These are phyloP conservation scores for Periplaneta americana DNA, from an alignment of 1,140 invertebrate species.

Conservation along the genomic window DNA sequence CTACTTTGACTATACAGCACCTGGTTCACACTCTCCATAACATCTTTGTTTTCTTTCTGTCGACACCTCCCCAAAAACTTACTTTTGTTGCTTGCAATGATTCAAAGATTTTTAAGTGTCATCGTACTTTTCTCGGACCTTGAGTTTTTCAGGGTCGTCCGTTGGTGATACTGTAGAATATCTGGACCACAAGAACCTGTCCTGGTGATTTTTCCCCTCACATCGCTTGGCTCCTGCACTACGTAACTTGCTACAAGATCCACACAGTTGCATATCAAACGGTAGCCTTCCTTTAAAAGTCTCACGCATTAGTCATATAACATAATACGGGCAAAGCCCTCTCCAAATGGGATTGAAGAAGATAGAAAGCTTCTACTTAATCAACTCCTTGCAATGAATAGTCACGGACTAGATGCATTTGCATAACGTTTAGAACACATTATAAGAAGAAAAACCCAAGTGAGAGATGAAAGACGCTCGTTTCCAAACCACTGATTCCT, in stretches of 20 bases:
- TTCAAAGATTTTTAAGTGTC: neutral
- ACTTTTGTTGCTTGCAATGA: neutral
- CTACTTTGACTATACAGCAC: neutral
- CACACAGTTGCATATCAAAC: neutral
- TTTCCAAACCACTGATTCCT: slow-evolving; percentile 4
- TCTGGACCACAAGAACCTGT: neutral
- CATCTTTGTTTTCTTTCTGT: neutral
- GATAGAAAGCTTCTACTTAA: slow-evolving; percentile 12
- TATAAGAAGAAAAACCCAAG: neutral
- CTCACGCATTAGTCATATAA: neutral
- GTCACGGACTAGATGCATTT: slow-evolving; percentile 7
- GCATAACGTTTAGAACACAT: slow-evolving; percentile 14
- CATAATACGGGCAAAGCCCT: neutral
- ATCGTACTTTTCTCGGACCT: neutral
- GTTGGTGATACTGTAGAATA: neutral
- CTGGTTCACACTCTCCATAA: neutral
- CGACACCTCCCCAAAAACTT: neutral
- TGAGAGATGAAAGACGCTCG: neutral
- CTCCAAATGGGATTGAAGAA: slow-evolving; percentile 12
- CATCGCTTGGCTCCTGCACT: neutral
- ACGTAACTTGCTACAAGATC: neutral
- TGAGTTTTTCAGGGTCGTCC: neutral
- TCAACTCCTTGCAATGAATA: slow-evolving; percentile 14
- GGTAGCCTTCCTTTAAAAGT: neutral
- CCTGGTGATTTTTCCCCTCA: neutral